These are phyloP conservation scores for Epistrophella euchroma DNA, from an alignment of 2,888 invertebrate species.

Conservation along the genomic window DNA sequence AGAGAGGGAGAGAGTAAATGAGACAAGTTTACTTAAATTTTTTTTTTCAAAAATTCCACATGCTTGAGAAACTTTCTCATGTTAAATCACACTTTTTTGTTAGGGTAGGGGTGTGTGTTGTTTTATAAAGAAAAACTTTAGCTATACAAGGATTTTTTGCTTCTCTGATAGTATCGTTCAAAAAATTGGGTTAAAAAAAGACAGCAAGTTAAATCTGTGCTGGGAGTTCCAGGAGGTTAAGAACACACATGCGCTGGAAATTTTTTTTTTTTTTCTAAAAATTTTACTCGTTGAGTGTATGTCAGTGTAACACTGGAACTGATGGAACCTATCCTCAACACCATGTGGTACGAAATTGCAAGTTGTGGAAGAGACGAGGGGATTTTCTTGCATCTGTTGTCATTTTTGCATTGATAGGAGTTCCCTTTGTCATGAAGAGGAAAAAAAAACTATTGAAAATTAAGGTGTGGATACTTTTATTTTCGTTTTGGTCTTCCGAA, in stretches of 20 bases:
- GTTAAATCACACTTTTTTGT: slow-evolving; percentile 42
- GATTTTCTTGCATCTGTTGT: slow-evolving; percentile 61
- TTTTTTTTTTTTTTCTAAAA: slow-evolving; percentile 55
- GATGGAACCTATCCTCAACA: slow-evolving; percentile 15
- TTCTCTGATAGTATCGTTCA: slow-evolving; percentile 40
- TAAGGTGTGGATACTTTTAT: slow-evolving; percentile 60
- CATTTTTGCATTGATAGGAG: slow-evolving; percentile 58
- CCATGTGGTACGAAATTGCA: slow-evolving; percentile 9
- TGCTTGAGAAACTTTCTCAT: slow-evolving; percentile 48
- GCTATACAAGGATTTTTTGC: slow-evolving; percentile 40
- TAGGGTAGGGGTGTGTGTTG: slow-evolving; percentile 55
- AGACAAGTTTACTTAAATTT: background rate
- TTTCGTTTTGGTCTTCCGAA: slow-evolving; percentile 6
- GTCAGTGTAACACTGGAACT: slow-evolving; percentile 73
- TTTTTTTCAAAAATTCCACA: slow-evolving; percentile 45
- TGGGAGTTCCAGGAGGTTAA: slow-evolving; percentile 61
- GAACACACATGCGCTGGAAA: slow-evolving; percentile 72
- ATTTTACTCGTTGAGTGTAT: slow-evolving; percentile 53
- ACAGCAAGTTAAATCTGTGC: slow-evolving; percentile 25
- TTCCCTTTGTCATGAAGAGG: slow-evolving; percentile 53
- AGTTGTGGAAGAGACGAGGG: background rate
- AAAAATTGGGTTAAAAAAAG: slow-evolving; percentile 64
- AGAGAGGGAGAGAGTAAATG: slow-evolving; percentile 28
- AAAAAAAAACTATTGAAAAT: slow-evolving; percentile 47
- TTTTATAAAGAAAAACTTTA: slow-evolving; percentile 54